Evolutionary conservation across 2,113 vertebrate species (phyloP).

Genomic region (Strix aluco): DNA sequence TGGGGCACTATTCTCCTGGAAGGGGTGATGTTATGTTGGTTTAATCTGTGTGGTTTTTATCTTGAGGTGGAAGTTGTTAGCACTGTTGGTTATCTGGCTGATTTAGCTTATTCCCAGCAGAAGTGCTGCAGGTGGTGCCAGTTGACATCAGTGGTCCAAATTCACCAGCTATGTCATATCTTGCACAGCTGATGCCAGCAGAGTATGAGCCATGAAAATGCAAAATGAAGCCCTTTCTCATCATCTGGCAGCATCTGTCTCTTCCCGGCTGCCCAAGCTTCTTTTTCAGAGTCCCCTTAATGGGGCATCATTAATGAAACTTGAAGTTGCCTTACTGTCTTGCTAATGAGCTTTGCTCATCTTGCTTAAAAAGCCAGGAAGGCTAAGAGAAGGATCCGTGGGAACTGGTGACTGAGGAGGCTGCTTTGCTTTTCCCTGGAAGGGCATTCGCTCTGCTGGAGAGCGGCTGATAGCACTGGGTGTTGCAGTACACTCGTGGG

Average conservation of each 20-base stretch:
- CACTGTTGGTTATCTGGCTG: neutral
- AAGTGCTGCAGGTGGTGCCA: slow-evolving; percentile 20
- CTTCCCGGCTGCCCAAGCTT: neutral
- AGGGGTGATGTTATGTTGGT: neutral
- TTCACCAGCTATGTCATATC: neutral
- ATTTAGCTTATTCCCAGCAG: neutral
- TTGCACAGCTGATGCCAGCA: slow-evolving; percentile 24
- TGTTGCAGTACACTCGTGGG: accelerated
- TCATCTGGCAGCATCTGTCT: slow-evolving; percentile 23
- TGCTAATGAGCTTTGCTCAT: slow-evolving; percentile 31
- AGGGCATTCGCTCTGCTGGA: neutral
- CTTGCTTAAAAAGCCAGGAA: neutral
- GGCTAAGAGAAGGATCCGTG: neutral
- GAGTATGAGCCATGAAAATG: neutral
- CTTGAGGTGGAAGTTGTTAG: neutral
- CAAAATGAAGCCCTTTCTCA: slow-evolving; percentile 14
- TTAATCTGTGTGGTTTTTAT: neutral
- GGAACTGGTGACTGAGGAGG: neutral
- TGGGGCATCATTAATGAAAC: slow-evolving; percentile 16
- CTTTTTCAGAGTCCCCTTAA: neutral
- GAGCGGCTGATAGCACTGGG: neutral
- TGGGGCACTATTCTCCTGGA: neutral
- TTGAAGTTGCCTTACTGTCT: neutral
- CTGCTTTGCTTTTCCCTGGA: neutral
- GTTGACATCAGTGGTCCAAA: slow-evolving; percentile 4